Percentiles rank a stretch among this genome's conserved stretches.
phyloP scores from a whole-genome alignment of 2,797 vertebrate genomes.

The Nannoperca obscura region DNA sequence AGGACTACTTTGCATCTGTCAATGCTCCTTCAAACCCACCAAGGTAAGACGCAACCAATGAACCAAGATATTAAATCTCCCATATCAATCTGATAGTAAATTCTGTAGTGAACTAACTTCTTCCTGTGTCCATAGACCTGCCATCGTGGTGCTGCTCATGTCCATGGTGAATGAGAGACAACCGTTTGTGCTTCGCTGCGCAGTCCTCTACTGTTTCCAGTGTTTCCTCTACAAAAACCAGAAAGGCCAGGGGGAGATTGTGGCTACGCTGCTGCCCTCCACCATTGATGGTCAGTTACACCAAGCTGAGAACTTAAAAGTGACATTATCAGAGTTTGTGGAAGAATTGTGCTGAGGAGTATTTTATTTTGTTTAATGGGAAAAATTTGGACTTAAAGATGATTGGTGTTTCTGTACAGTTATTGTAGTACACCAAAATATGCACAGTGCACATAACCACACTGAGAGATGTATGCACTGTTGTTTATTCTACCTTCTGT shows the following conservation, averaged over 20 bases:
- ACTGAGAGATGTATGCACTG: neutral
- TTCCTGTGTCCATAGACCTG: constrained; percentile 84
- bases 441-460: neutral
- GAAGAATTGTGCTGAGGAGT: neutral
- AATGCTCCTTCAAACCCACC: constrained; percentile 98
- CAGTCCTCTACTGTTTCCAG: constrained; percentile 98
- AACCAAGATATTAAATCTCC: neutral
- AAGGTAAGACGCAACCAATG: constrained; percentile 81
- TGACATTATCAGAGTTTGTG: neutral
- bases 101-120: neutral
- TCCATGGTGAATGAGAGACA: constrained; percentile 99
- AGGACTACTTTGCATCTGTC: constrained; percentile 98
- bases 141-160: constrained; percentile 98
- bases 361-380: neutral
- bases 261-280: constrained; percentile 95
- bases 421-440: neutral
- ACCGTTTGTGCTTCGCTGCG: constrained; percentile 96
- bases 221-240: constrained; percentile 98
- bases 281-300: constrained; percentile 93
- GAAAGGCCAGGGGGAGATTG: constrained; percentile 97
- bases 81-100: neutral
- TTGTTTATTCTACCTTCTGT: neutral
- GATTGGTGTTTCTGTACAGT: neutral
- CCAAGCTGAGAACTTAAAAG: neutral
- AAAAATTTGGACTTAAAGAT: neutral